Base-by-base conservation (phyloP, 1,140 invertebrate genomes). In the Sarcophaga peregrina region DNA sequence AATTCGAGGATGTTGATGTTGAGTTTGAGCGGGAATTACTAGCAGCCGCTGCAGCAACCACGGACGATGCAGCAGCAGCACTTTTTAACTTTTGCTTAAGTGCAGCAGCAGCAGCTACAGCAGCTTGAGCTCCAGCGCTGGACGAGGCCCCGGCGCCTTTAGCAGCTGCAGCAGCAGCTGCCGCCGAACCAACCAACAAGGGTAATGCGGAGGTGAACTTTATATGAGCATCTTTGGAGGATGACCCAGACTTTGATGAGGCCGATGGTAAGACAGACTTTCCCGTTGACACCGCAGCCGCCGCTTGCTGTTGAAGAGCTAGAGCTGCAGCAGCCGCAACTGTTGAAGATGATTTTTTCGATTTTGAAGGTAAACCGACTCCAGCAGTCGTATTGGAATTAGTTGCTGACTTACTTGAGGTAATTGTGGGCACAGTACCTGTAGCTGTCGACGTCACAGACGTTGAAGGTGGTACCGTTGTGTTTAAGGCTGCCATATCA, bases 61-160 rank as follows among this genome's bases (percentile, higher is more conserved):
- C 83, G 10, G 81, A 76, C 47, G 83, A 78, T 25, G 85, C 87
- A 20, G 75, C 82, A 9, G 82, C 72, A 25, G 84, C 85, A 73
- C 85, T 86, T 76, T 89, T 89, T 45, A 89, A 85, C 82, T 87
- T 89, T 58, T 89, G 86, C 82, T 89, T 89, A 9, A 89, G 85
- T 52, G 87, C 85, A 5, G 86, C 87, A 11, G 84, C 85, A 37
- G 86, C 85, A 37, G 87, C 87, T 17, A 85, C 87, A 82, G 82
- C 86, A 82, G 72, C 83, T 80, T 78, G 82, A 50, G 75, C 81
- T 72, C 73, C 82, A 76, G 62, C 73, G 80, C 83, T 83, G 72
- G 84, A 78, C 45, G 74, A 80, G 25, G 85, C 62, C 76, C 87
- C 48, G n/a, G 84, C 85, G 78, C 87, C 83, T 84, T 82, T 82